Evolutionary conservation across 2,888 invertebrate genomes (phyloP), one percentile per base, ranked within the genome.

Genomic region (Steinernema carpocapsae): DNA sequence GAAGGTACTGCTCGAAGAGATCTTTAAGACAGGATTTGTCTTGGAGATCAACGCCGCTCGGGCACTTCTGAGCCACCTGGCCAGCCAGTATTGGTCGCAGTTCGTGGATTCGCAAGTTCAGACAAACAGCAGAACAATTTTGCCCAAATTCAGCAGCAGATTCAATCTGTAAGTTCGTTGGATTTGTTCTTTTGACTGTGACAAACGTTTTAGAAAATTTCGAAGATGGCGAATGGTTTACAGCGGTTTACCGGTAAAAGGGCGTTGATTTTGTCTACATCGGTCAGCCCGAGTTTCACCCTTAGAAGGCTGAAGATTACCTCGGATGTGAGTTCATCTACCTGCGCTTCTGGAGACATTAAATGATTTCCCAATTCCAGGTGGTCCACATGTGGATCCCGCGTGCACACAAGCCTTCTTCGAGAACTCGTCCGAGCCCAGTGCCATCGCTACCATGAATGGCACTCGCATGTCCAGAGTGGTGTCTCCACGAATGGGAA

Each of bases 1-100:
- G 88, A 97, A 97, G 89, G 94, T 88, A 88, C 94, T 94, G 0
- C 93, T 97, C 76, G 97, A 97, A 87, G 97, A 97, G 88, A 93
- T 90, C 37, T 91, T 91, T 85, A 90, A 90, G 82, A 89, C 89
- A 24, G 56, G 56, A 3, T 56, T 56, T 56, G 56, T 56, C 14
- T 12, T 26, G 6, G 56, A 56, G 26, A 56, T 56, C 56, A 56
- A 80, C 59, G 73, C 81, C 6, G 77, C 80, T 17, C 51, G 82
- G 26, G 82, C 79, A 10, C 70, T 72, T 2, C 80, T 79, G 24
- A 78, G 92, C 86, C 96, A 97, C 83, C 90, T 92, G 71, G 94
- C 96, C 0, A 92, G 93, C 22, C 93, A 93, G 82, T 90, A 95
- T 37, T 97, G 97, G 97, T 91, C 93, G 74, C 92, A 92, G 86